Evolutionary conservation across 2,797 vertebrate genomes (phyloP), one percentile per base, ranked within the genome.

Genomic region (Carduelis carduelis): DNA sequence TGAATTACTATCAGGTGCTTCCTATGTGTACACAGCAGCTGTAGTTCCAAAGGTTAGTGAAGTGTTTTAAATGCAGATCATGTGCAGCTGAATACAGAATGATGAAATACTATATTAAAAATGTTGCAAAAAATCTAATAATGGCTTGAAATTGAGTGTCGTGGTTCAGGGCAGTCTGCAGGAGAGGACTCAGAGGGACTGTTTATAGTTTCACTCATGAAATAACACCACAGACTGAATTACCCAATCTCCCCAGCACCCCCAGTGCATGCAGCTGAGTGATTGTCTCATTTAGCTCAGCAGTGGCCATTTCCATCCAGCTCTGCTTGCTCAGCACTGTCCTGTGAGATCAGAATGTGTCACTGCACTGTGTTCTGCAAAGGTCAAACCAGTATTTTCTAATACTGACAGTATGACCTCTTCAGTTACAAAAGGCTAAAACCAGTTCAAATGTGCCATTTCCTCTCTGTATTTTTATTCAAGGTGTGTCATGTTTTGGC

Each of bases 381-480:
- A 79, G 82, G 85, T 94, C 91, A 92, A 83, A 90, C 24, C 70
- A 76, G 3, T 85, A 14, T 39, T 94, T 75, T 61, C 30, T 56
- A 46, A 39, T 71, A 8, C 76, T 85, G 83, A 57, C 57, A 46
- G 1, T 47, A 44, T 0, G 0, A 27, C 52, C 50, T 93, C 55
- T 60, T 89, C 71, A 37, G 47, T 83, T 78, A 59, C 59, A 83
- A 52, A 88, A 32, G 37, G 81, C 27, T 41, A n/a, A 57, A 87
- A 8, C 17, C 44, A 56, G 60, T 90, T 92, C 9, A 77, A 75
- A 83, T 86, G 27, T 32, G 37, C 53, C 5, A 1, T 92, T 96
- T 93, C 69, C 76, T 87, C 76, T 93, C 59, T 76, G 50, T 83
- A 16, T 87, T 95, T 94, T 91, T 70, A 32, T 81, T 86, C 8